A percentile compares a stretch with the other conserved stretches of the same genome.
These are phyloP conservation scores for Psammodynastes pulverulentus DNA, from an alignment of 2,113 vertebrate species.

Conservation along the genomic window DNA sequence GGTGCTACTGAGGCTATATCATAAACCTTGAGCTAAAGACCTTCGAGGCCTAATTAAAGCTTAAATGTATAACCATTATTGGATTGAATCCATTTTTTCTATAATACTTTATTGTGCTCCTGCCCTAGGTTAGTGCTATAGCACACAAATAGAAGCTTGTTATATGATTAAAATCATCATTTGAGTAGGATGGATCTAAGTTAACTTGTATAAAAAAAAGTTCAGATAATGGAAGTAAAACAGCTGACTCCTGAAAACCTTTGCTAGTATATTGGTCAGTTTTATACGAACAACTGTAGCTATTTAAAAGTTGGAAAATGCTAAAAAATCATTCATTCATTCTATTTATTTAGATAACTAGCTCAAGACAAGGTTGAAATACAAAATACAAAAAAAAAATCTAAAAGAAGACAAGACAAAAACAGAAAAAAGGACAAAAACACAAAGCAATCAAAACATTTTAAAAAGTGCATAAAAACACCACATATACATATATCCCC, in stretches of 20 bases:
- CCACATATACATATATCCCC: not conserved
- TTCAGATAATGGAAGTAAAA: not conserved
- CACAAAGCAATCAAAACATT: not conserved
- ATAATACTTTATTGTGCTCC: constrained; percentile 15
- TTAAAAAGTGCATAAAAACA: not conserved
- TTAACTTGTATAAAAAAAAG: not conserved
- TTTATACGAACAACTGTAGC: not conserved
- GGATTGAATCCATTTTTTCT: constrained; percentile 15
- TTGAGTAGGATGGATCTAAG: constrained; percentile 7
- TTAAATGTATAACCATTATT: constrained; percentile 26
- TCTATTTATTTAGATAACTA: too few relatives aligned
- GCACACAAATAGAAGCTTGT: constrained; percentile 15
- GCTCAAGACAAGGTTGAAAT: not conserved
- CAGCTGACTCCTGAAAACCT: not conserved
- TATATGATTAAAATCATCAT: constrained; percentile 21
- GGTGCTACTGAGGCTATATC: not conserved
- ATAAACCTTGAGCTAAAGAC: constrained; percentile 20
- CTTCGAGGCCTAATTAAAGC: constrained; percentile 22
- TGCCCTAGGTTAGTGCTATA: constrained; percentile 10
- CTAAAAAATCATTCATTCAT: not conserved
- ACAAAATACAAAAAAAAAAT: not conserved
- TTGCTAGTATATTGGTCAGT: not conserved
- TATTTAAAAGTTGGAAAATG: not conserved
- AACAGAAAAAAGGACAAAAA: not conserved
- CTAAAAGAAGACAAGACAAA: not conserved